Conservation (phyloP, 2,888 invertebrate species). For the Macrophya alboannulata region DNA sequence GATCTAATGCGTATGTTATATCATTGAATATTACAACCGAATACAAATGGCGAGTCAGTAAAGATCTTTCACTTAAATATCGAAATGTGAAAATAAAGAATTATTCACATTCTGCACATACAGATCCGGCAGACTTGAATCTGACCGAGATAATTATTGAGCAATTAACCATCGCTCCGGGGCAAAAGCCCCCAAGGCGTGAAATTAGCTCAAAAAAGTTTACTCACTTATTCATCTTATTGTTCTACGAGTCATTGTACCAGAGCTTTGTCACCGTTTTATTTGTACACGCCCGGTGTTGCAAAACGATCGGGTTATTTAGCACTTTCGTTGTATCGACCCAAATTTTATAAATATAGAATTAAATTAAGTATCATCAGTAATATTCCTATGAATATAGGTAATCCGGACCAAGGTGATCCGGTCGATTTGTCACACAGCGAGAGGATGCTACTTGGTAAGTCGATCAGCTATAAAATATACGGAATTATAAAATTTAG, state of each 20-base stretch:
- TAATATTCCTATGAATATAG: slow-evolving; percentile 12
- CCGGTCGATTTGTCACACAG: neutral
- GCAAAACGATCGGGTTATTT: slow-evolving; percentile 8
- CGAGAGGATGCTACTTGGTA: neutral
- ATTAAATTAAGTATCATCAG: neutral
- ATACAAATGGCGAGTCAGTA: neutral
- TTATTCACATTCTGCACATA: slow-evolving; percentile 1
- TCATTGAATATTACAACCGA: neutral
- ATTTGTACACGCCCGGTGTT: neutral
- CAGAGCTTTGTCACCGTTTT: neutral
- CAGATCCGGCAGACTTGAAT: neutral
- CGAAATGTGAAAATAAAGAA: neutral
- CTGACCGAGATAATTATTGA: neutral
- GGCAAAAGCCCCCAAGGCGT: slow-evolving; percentile 21
- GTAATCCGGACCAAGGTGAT: neutral
- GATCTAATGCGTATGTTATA: neutral
- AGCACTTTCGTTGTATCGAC: slow-evolving; percentile 14
- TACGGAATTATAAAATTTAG: neutral
- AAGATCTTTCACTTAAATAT: neutral
- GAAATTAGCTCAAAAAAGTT: slow-evolving; percentile 22
- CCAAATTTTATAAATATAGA: neutral
- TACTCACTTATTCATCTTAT: slow-evolving; percentile 35
- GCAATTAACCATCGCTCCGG: slow-evolving; percentile 2
- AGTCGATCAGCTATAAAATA: neutral
- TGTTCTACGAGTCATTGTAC: neutral